A percentile compares a stretch with the other conserved stretches of the same genome.
Evolutionary conservation across 2,888 invertebrate genomes (phyloP).

Genomic region (Caenorhabditis parvicauda): DNA sequence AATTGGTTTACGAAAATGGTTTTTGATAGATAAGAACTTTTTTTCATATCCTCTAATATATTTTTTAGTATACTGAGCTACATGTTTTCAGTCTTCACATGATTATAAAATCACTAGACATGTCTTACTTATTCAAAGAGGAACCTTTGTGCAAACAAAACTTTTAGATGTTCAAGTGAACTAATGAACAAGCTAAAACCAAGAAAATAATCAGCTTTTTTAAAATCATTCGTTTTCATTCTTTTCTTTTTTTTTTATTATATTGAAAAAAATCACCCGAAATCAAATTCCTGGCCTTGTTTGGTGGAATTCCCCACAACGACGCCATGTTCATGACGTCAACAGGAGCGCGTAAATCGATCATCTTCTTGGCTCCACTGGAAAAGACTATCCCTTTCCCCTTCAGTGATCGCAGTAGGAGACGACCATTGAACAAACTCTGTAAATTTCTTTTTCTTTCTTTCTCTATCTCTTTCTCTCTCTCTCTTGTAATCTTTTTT

Average conservation of each 20-base stretch:
- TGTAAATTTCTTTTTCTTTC: too few species aligned
- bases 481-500: too few species aligned
- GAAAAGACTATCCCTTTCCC: constrained; percentile 48
- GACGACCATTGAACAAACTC: constrained; percentile 43
- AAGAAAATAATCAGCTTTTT: background rate
- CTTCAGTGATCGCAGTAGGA: constrained; percentile 35
- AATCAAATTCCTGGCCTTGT: constrained; percentile 42
- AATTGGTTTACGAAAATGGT: too few species aligned
- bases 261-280: constrained; percentile 26
- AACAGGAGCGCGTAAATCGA: constrained; percentile 58
- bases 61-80: too few species aligned
- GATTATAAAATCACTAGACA: background rate
- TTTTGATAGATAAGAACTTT: too few species aligned
- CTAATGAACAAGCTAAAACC: background rate
- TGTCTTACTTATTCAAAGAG: background rate
- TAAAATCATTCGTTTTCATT: background rate
- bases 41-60: too few species aligned
- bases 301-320: constrained; percentile 47
- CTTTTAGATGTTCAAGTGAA: background rate
- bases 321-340: constrained; percentile 60
- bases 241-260: background rate
- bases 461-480: too few species aligned
- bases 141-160: too few species aligned
- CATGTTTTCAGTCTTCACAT: background rate
- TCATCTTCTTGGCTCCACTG: constrained; percentile 42